Evolutionary conservation across 2,113 vertebrate species (phyloP), one percentile per base, ranked within the genome.

Genomic region (Neolamprologus kungweensis): DNA sequence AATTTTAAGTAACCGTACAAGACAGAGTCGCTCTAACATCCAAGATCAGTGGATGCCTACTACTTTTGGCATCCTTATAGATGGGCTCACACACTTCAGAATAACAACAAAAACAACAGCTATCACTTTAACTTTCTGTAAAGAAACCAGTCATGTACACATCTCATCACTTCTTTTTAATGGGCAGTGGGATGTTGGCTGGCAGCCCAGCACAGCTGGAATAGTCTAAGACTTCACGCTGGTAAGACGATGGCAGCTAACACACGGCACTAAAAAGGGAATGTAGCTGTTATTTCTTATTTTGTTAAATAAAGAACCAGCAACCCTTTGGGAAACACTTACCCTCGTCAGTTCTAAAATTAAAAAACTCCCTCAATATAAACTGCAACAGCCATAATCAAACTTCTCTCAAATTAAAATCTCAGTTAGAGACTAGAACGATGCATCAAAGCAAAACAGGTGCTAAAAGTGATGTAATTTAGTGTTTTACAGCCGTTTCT

Each of bases 321-420:
- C 33, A 89, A 91, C 87, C 85, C 91, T 92, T 85, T 84, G 87
- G 91, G 88, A 89, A 91, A 92, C 85, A 89, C 81, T 83, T 78
- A 91, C 37, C 47, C 86, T 89, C 53, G 63, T 85, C 75, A 90
- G 78, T 91, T 78, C 71, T 50, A 78, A 47, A 78, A 78, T 50
- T 31, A 78, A 78, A 19, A 78, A 78, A 8, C 42, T 65, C 9
- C 71, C 71, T 85, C 63, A 85, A 90, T 86, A 35, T 85, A 83
- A 91, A 92, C 42, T 86, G 79, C 84, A 90, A 89, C 82, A 57
- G 63, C 80, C 54, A 71, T 85, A 80, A 89, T 81, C 47, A 63
- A 86, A 84, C 35, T 81, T 87, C 37, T 81, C 13, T 26, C 60
- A 88, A 87, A 86, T 26, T 78, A 80, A 88, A 90, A 81, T 51